A percentile compares a stretch with the other conserved stretches of the same genome.
Conservation (phyloP, 2,888 invertebrate species). For the Volucella inanis region DNA sequence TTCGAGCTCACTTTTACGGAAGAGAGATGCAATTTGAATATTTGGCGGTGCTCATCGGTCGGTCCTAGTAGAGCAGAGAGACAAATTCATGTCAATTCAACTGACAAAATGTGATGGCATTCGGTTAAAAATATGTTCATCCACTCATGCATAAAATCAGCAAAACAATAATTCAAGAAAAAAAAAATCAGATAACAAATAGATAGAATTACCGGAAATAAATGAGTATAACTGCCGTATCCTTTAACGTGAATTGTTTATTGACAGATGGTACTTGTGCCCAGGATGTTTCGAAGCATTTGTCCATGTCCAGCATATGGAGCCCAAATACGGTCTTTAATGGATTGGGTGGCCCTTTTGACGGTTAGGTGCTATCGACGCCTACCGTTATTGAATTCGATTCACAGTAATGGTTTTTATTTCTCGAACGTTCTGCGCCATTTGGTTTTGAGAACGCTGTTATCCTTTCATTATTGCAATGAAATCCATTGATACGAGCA, state of each 20-base stretch:
- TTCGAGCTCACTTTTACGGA: slow-evolving; percentile 4
- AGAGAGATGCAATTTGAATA: slow-evolving; percentile 48
- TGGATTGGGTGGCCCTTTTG: background rate
- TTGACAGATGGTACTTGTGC: too few relatives aligned
- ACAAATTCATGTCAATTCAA: slow-evolving; percentile 42
- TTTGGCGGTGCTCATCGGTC: slow-evolving; percentile 1
- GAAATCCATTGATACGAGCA: slow-evolving; percentile 5
- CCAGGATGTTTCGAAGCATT: too few relatives aligned
- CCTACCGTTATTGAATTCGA: slow-evolving; percentile 12
- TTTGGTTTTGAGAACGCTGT: slow-evolving; percentile 42
- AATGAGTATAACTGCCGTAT: too few relatives aligned
- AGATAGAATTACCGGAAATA: too few relatives aligned
- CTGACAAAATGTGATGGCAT: slow-evolving; percentile 57
- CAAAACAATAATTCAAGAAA: too few relatives aligned
- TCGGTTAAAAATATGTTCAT: slow-evolving; percentile 44
- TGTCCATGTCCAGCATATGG: too few relatives aligned
- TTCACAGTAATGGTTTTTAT: slow-evolving; percentile 16
- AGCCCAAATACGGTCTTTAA: too few relatives aligned
- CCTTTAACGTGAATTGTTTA: too few relatives aligned
- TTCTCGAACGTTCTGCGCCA: slow-evolving; percentile 50
- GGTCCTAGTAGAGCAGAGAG: slow-evolving; percentile 26
- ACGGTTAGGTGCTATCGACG: background rate
- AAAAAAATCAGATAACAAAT: too few relatives aligned
- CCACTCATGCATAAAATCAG: slow-evolving; percentile 19
- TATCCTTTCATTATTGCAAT: slow-evolving; percentile 44